phyloP scores from a whole-genome alignment of 1,140 invertebrate genomes.

The Drosophila orosa region DNA sequence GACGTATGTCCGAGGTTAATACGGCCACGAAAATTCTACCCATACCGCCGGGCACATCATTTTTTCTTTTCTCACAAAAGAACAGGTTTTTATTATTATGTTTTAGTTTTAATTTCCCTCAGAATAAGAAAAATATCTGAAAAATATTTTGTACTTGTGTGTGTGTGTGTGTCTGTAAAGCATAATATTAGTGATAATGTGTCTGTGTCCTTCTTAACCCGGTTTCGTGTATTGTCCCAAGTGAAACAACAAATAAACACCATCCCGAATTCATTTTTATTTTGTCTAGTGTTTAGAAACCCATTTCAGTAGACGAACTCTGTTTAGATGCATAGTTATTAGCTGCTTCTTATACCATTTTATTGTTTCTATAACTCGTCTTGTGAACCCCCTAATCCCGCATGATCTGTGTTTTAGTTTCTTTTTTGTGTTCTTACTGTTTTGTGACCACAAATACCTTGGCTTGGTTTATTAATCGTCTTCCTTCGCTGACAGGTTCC shows the following conservation, averaged over 20 bases:
- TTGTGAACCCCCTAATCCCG: constrained; percentile 36
- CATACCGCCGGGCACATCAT: constrained; percentile 96
- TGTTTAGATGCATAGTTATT: constrained; percentile 24
- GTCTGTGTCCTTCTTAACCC: constrained; percentile 56
- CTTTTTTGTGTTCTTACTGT: constrained; percentile 4
- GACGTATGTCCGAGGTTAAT: constrained; percentile 94
- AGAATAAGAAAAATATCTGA: constrained; percentile 10
- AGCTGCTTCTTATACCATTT: constrained; percentile 36
- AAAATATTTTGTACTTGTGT: constrained; percentile 29
- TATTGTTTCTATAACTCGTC: constrained; percentile 25
- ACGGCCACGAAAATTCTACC: constrained; percentile 95
- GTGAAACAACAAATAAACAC: constrained; percentile 1
- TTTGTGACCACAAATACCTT: neutral
- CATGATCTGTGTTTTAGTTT: constrained; percentile 34
- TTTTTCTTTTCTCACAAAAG: constrained; percentile 97
- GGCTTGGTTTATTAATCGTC: neutral
- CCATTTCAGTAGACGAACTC: constrained; percentile 18
- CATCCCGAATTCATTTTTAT: constrained; percentile 32
- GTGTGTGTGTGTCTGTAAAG: constrained; percentile 25
- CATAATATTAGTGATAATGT: constrained; percentile 44
- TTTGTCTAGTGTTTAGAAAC: constrained; percentile 30
- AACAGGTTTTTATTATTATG: constrained; percentile 90
- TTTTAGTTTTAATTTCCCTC: constrained; percentile 63
- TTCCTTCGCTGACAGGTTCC: constrained; percentile 89
- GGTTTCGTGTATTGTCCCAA: constrained; percentile 38